phyloP scores from a whole-genome alignment of 2,888 invertebrate species.

The Eristalinus sepulchralis region DNA sequence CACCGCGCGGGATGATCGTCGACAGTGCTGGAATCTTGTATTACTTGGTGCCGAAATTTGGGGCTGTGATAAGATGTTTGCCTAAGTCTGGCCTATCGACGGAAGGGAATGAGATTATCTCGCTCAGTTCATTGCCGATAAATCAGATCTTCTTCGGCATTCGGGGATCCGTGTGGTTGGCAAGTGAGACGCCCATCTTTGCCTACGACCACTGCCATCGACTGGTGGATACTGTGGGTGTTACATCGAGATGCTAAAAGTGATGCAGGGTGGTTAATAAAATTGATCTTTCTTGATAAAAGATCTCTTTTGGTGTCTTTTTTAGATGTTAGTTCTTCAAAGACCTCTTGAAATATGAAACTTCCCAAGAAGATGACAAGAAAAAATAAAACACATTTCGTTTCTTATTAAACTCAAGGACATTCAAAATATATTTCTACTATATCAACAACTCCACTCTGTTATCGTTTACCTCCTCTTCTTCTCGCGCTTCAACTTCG shows the following conservation, averaged over 20 bases:
- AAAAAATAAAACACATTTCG: neutral
- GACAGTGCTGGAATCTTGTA: constrained; percentile 75
- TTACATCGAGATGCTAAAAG: neutral
- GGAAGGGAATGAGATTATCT: constrained; percentile 78
- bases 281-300: neutral
- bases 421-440: constrained; percentile 42
- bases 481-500: constrained; percentile 76
- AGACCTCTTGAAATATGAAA: neutral
- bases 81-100: constrained; percentile 75
- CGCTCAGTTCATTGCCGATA: constrained; percentile 77
- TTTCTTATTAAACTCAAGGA: neutral
- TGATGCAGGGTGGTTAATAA: neutral
- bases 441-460: constrained; percentile 21
- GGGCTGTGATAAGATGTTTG: constrained; percentile 77
- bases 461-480: constrained; percentile 70
- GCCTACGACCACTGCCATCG: constrained; percentile 78
- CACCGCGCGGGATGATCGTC: constrained; percentile 75
- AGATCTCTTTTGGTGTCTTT: no score
- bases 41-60: constrained; percentile 78
- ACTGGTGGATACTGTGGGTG: constrained; percentile 30
- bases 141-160: constrained; percentile 78
- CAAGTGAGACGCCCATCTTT: constrained; percentile 76
- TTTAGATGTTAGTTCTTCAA: no score
- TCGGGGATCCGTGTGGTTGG: constrained; percentile 77
- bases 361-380: neutral